Conservation (phyloP, 1,140 invertebrate genomes). For the Sitobion miscanthi region DNA sequence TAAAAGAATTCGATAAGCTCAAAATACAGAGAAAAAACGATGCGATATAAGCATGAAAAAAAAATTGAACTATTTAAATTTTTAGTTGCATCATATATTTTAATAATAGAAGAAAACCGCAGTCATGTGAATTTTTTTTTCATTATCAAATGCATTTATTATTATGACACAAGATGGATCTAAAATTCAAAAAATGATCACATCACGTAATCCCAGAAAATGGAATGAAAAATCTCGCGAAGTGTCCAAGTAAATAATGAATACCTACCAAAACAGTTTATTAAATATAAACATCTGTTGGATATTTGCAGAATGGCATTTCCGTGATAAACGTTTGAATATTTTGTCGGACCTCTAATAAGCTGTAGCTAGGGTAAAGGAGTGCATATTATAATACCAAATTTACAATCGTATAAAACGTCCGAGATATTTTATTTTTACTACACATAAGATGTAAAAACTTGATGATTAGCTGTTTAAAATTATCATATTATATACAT, state of each 20-base stretch:
- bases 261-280: background rate
- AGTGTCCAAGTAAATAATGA: background rate
- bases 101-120: background rate
- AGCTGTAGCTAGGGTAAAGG: background rate
- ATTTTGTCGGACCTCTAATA: background rate
- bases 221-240: background rate
- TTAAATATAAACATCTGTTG: background rate
- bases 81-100: background rate
- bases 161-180: background rate
- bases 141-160: too few relatives aligned
- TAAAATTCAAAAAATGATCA: background rate
- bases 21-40: background rate
- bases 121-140: background rate
- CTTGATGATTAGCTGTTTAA: background rate
- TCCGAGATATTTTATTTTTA: background rate
- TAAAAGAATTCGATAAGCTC: background rate
- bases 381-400: background rate
- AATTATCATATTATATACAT: background rate
- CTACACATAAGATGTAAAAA: background rate
- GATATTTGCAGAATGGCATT: background rate
- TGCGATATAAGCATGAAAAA: too few relatives aligned
- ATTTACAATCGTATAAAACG: background rate
- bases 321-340: background rate
- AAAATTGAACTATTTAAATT: too few relatives aligned
- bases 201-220: background rate